Evolutionary conservation across 2,113 vertebrate genomes (phyloP).

Genomic region (Otolemur garnettii): DNA sequence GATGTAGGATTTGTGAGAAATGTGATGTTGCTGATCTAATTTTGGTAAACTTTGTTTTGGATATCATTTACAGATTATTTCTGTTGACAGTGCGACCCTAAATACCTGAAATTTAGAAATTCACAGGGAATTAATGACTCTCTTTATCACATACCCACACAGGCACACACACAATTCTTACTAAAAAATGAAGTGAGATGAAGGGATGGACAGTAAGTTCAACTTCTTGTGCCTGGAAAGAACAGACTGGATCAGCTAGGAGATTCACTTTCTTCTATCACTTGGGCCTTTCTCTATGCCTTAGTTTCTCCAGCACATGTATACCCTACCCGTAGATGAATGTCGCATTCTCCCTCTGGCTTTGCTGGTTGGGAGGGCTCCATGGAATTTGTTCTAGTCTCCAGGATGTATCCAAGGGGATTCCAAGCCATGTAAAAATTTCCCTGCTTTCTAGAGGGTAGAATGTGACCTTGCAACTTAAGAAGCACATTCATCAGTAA

Average conservation of each 20-base stretch:
- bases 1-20: conserved; percentile 36
- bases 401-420: conserved; percentile 58
- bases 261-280: background rate
- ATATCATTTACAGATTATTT: conserved; percentile 62
- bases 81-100: conserved; percentile 24
- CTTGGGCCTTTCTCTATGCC: conserved; percentile 69
- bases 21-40: background rate
- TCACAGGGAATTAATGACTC: conserved; percentile 1
- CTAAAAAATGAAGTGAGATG: conserved; percentile 19
- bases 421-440: conserved; percentile 75
- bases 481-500: conserved; percentile 74
- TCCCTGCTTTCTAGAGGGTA: conserved; percentile 66
- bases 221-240: conserved; percentile 71
- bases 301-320: conserved; percentile 64
- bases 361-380: background rate
- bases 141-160: background rate
- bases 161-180: background rate
- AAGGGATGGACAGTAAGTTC: background rate
- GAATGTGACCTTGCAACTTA: conserved; percentile 28
- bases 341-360: background rate
- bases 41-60: conserved; percentile 47
- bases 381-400: conserved; percentile 4
- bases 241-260: background rate
- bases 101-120: conserved; percentile 50
- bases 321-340: conserved; percentile 67